A percentile compares a stretch with the other conserved stretches of the same genome.
These are phyloP conservation scores for Listronotus bonariensis DNA, from an alignment of 1,140 invertebrate species.

Conservation along the genomic window DNA sequence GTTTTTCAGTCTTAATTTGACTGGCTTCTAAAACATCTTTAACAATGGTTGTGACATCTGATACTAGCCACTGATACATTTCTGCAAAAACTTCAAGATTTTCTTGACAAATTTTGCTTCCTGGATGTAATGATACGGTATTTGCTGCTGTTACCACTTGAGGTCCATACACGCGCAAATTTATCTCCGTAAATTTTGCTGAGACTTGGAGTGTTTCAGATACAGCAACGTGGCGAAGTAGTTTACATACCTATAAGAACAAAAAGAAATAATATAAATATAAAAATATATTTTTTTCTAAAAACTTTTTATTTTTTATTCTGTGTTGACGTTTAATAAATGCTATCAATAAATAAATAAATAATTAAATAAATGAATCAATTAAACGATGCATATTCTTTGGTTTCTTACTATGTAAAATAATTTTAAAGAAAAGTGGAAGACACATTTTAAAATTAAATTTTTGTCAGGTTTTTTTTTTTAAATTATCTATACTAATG, in stretches of 20 bases:
- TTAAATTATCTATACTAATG: too few relatives aligned
- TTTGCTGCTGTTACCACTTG: conserved; percentile 93
- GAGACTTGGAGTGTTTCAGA: conserved; percentile 94
- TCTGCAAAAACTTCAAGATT: conserved; percentile 98
- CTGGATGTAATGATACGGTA: conserved; percentile 87
- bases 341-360: too few relatives aligned
- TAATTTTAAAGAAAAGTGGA: too few relatives aligned
- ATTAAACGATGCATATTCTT: too few relatives aligned
- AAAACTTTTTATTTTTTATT: too few relatives aligned
- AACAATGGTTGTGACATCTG: conserved; percentile 83
- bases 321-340: too few relatives aligned
- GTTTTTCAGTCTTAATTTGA: conserved; percentile 77
- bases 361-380: too few relatives aligned
- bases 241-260: conserved; percentile 83
- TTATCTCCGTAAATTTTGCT: conserved; percentile 94
- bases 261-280: not conserved
- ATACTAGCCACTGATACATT: conserved; percentile 94
- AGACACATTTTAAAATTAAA: too few relatives aligned
- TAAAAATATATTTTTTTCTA: too few relatives aligned
- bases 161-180: conserved; percentile 90
- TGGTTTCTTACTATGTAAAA: too few relatives aligned
- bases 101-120: conserved; percentile 94
- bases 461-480: too few relatives aligned
- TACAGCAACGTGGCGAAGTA: conserved; percentile 91
- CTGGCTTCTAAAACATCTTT: conserved; percentile 89